Evolutionary conservation across 1,140 invertebrate species (phyloP).

Genomic region (Drosophila paulistorum): DNA sequence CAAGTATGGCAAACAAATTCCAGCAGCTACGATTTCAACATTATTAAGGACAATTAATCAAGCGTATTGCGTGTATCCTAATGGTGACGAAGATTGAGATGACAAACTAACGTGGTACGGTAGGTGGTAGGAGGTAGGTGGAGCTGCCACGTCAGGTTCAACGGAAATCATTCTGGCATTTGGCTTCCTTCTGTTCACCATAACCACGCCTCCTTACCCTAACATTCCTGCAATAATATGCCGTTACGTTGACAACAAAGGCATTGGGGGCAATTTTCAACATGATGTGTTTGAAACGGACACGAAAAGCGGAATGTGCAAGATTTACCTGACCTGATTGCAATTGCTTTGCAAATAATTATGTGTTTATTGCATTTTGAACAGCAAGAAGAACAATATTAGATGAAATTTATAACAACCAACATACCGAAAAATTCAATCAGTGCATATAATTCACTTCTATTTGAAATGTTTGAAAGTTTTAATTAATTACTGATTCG

Average conservation of each 20-base stretch:
- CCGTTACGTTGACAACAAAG: constrained; percentile 51
- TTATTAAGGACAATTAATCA: constrained; percentile 59
- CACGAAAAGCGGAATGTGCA: not conserved
- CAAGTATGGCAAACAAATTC: constrained; percentile 11
- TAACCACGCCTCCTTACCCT: constrained; percentile 1
- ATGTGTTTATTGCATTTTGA: too few relatives aligned
- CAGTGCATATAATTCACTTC: too few relatives aligned
- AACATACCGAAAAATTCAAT: too few relatives aligned
- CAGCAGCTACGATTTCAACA: constrained; percentile 20
- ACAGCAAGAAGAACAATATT: too few relatives aligned
- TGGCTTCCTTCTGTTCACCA: constrained; percentile 40
- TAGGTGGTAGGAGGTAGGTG: not conserved
- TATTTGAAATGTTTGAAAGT: too few relatives aligned
- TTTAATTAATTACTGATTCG: too few relatives aligned
- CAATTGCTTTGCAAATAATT: too few relatives aligned
- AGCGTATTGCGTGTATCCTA: constrained; percentile 33
- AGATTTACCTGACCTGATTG: not conserved
- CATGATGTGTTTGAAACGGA: constrained; percentile 30
- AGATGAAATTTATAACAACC: too few relatives aligned
- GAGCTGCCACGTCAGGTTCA: constrained; percentile 23
- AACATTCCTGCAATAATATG: constrained; percentile 30
- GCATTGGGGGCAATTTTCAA: constrained; percentile 53
- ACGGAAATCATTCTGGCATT: constrained; percentile 43
- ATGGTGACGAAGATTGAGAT: constrained; percentile 5
- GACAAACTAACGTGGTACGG: constrained; percentile 6